Base-by-base conservation (phyloP, 2,113 vertebrate species). In the Psophia crepitans region DNA sequence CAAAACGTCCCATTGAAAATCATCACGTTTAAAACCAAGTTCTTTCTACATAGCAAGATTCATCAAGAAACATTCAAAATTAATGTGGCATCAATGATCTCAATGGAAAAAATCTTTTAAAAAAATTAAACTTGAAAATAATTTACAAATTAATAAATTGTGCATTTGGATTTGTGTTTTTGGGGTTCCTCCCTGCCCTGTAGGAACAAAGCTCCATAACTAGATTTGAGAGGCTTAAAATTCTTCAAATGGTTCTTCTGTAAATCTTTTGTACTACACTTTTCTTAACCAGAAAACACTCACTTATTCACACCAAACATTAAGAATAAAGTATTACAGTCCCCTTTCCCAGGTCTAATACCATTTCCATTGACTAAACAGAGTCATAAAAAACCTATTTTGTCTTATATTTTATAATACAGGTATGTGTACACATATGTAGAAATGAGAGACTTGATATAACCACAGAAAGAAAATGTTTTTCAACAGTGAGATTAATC, bases 381-480 rank as follows among this genome's bases (percentile, higher is more conserved):
- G 6, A 64, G 9, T 39, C n/a, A 26, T 12, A 48, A 74, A 39
- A 60, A 87, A 69, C 4, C 5, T 32, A 3, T 6, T 65, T 81
- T 74, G 23, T 33, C 30, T 56, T 39, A 30, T 1, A 6, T 46
- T 71, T 63, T 39, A 9, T 44, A 35, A 73, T 22, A 35, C 0
- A 4, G 4, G 16, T 43, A 57, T 12, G 5, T 22, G 56, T 2
- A 1, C 17, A 7, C 2, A 6, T 23, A 20, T 3, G 22, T 37
- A 93, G 35, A 43, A 82, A 79, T 82, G 57, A 91, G 20, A 61
- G 19, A 53, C 24, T 37, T 26, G 14, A 49, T 33, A 32, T 11
- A 84, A 78, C 46, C 33, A 49, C 20, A 77, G 30, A 64, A 4
- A 73, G 4, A 27, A 84, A 48, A 32, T 48, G 27, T 0, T 88